Evolutionary conservation across 2,888 invertebrate genomes (phyloP), one percentile per base, ranked within the genome.

Genomic region (Caprella mutica): DNA sequence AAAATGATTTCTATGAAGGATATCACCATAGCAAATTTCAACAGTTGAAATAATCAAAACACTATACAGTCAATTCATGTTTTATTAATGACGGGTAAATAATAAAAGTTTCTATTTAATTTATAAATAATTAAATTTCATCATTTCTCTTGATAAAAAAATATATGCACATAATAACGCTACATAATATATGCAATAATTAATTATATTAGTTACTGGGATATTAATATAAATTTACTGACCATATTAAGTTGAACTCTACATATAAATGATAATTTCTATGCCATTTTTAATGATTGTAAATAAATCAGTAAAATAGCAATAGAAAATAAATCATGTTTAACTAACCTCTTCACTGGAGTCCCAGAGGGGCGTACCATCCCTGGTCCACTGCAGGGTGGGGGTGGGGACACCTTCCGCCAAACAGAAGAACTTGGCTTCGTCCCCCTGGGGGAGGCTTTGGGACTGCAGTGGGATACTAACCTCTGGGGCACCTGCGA

Each of bases 331-430:
- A 42, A 12, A 42, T 17, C 17, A n/a, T 17, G 9, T 12, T 12
- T 6, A 42, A 42, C 8, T 9, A 42, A 12, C 46, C 55, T 55
- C 55, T 3, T 42, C 44, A 17, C 27, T 6, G 8, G 9, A 9
- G 24, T 57, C 59, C 30, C 3, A 9, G 44, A 63, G 21, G 4
- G 57, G 46, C 9, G 50, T 50, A 1, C 64, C 64, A 24, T 64
- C 57, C 48, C 35, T 52, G 27, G 58, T 60, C 64, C 64, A 64
- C n/a, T 51, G 48, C 29, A 64, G 53, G 44, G 50, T 40, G 21
- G 64, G 64, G 5, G 43, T 26, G 1, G 64, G 64, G 30, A 58
- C 58, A 9, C 64, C 64, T n/a, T 42, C 21, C 5, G 60, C 64
- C 26, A 51, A 52, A 26, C 64, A 64, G 42, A 50, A 52, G 46